A percentile compares a stretch with the other conserved stretches of the same genome.
Evolutionary conservation across 2,888 invertebrate species (phyloP).

Genomic region (Entomobrya multifasciata): DNA sequence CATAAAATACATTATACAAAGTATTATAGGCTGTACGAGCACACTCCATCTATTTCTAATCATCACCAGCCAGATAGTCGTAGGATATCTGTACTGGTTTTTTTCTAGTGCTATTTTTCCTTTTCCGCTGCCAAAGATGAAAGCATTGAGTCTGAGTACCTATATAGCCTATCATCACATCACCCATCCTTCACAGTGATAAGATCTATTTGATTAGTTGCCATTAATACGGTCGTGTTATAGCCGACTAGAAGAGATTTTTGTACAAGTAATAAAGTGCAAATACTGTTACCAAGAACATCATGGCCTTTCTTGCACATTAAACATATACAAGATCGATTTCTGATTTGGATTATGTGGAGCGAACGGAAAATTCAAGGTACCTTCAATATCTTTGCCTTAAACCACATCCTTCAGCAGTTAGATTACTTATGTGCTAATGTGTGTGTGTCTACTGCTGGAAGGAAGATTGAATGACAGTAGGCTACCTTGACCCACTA

Average conservation of each 20-base stretch:
- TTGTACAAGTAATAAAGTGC: too few species aligned
- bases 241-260: too few species aligned
- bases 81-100: too few species aligned
- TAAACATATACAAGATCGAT: conserved; percentile 22
- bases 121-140: background rate
- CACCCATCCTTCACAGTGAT: background rate
- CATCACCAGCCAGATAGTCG: too few species aligned
- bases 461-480: conserved; percentile 30
- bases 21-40: too few species aligned
- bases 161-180: background rate
- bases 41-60: conserved; percentile 9
- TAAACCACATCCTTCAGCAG: too few species aligned
- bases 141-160: background rate
- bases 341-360: background rate
- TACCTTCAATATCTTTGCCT: too few species aligned
- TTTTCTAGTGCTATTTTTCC: too few species aligned
- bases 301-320: background rate
- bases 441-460: background rate
- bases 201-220: conserved; percentile 42
- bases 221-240: conserved; percentile 7
- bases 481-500: conserved; percentile 63
- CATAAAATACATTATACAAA: background rate
- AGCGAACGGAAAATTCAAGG: too few species aligned
- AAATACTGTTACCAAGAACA: background rate
- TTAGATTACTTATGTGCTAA: background rate